Evolutionary conservation across 2,888 invertebrate genomes (phyloP).

Genomic region (Gnatocerus cornutus): DNA sequence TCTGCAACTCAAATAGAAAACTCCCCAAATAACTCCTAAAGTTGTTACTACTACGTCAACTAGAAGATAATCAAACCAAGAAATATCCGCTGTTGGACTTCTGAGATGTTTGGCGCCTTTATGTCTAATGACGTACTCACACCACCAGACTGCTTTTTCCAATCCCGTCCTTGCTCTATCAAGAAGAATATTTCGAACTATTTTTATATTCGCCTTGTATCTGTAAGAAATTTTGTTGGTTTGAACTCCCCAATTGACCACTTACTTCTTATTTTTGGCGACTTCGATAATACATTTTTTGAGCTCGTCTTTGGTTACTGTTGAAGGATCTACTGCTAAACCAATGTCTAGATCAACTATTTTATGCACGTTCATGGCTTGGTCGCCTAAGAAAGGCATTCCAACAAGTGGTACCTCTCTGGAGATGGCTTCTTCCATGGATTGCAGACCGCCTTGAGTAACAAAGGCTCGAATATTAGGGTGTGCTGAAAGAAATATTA

Average conservation of each 20-base stretch:
- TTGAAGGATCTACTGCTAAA: neutral
- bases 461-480: slow-evolving; percentile 32
- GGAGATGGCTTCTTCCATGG: slow-evolving; percentile 40
- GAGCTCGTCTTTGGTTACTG: slow-evolving; percentile 11
- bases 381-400: slow-evolving; percentile 47
- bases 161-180: slow-evolving; percentile 63
- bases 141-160: slow-evolving; percentile 73
- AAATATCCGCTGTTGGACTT: slow-evolving; percentile 67
- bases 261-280: slow-evolving; percentile 17
- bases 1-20: no score
- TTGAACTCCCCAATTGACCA: neutral
- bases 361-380: slow-evolving; percentile 42
- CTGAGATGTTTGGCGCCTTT: slow-evolving; percentile 69
- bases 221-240: neutral
- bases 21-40: no score
- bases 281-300: slow-evolving; percentile 35
- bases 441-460: slow-evolving; percentile 1
- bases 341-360: slow-evolving; percentile 29
- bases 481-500: slow-evolving; percentile 19
- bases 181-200: slow-evolving; percentile 1
- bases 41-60: slow-evolving; percentile 62
- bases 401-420: slow-evolving; percentile 38
- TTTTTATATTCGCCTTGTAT: slow-evolving; percentile 1
- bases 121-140: slow-evolving; percentile 72
- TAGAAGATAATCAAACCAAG: slow-evolving; percentile 68